These are phyloP conservation scores for Eupithecia exiguata DNA, from an alignment of 2,888 invertebrate species.

Conservation along the genomic window DNA sequence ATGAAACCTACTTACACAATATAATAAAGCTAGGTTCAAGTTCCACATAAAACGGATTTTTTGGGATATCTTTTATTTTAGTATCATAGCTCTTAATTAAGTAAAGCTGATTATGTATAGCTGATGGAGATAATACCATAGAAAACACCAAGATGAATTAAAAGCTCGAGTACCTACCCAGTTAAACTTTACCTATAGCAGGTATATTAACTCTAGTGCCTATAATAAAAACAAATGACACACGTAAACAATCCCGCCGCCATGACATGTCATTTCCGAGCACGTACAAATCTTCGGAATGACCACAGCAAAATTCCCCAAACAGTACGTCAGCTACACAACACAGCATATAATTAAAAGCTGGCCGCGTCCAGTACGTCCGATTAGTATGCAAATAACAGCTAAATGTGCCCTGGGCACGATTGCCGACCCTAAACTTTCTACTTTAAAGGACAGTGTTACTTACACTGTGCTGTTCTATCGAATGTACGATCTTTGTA, in stretches of 20 bases:
- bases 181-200: neutral
- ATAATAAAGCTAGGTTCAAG: too few species aligned
- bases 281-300: slow-evolving; percentile 12
- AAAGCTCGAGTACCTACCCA: neutral
- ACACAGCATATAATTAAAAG: slow-evolving; percentile 65
- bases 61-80: too few species aligned
- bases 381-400: slow-evolving; percentile 78
- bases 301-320: slow-evolving; percentile 21
- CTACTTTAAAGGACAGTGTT: slow-evolving; percentile 43
- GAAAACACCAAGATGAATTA: neutral
- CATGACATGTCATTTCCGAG: slow-evolving; percentile 10
- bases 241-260: neutral
- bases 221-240: slow-evolving; percentile 12
- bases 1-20: too few species aligned
- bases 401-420: slow-evolving; percentile 65
- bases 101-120: too few species aligned
- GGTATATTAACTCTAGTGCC: neutral
- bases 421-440: slow-evolving; percentile 52
- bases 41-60: too few species aligned
- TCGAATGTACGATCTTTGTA: slow-evolving; percentile 30
- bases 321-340: slow-evolving; percentile 39
- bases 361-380: slow-evolving; percentile 56
- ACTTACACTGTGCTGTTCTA: slow-evolving; percentile 37
- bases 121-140: neutral
- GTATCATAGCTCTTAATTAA: too few species aligned